Conservation (phyloP, 2,797 vertebrate species). For the Antrozous pallidus region DNA sequence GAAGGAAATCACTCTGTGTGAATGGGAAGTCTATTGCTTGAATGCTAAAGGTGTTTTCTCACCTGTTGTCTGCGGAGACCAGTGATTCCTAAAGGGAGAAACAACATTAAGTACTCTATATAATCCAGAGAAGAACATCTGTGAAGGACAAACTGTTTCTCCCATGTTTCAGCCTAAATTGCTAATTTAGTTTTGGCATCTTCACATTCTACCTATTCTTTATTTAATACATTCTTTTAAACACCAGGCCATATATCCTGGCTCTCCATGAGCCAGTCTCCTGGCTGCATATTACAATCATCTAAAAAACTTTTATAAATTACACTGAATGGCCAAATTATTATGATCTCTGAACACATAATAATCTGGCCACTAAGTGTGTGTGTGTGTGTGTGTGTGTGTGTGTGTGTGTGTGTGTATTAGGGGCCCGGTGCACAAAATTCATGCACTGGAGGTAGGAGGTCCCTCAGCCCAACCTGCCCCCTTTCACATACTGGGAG, state of each 20-base stretch:
- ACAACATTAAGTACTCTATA: not conserved
- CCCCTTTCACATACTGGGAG: too few relatives aligned
- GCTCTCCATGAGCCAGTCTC: not conserved
- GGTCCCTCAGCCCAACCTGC: too few relatives aligned
- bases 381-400: too few relatives aligned
- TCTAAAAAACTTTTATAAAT: not conserved
- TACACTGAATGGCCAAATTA: not conserved
- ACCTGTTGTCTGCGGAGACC: not conserved
- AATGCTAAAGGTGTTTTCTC: conserved; percentile 21
- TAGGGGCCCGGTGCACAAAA: too few relatives aligned
- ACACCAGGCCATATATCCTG: not conserved
- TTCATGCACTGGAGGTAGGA: too few relatives aligned
- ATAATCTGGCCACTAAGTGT: too few relatives aligned
- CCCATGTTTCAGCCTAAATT: not conserved
- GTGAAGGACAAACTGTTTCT: not conserved
- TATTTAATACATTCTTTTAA: not conserved
- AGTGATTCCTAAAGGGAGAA: not conserved
- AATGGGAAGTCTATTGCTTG: not conserved
- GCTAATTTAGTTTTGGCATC: not conserved
- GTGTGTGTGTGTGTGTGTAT: too few relatives aligned
- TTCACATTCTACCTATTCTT: not conserved
- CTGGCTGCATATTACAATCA: not conserved
- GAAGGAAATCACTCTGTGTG: conserved; percentile 13
- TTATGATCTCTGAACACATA: too few relatives aligned
- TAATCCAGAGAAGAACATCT: not conserved